Evolutionary conservation across 2,113 vertebrate species (phyloP), one percentile per base, ranked within the genome.

Genomic region (Pica pica): DNA sequence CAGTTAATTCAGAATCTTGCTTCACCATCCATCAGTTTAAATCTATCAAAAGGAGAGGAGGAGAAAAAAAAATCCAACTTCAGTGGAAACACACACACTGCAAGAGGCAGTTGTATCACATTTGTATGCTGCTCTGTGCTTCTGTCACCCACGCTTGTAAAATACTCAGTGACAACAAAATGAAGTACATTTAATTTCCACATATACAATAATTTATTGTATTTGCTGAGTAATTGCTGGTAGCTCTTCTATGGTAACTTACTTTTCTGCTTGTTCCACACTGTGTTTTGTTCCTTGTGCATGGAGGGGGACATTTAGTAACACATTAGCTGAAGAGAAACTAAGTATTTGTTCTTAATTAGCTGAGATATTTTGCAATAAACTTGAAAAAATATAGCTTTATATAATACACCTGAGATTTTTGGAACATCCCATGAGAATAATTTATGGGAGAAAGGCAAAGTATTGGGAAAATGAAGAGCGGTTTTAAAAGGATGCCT

Each of bases 101-200:
- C 73, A 74, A 67, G 91, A 88, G 59, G 64, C 81, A 75, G 52
- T 86, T 94, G 55, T 91, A 76, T 75, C 64, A 41, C 91, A 91
- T 94, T 96, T 88, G 31, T 77, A 94, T 96, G 93, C 87, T 47
- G 46, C 60, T 70, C 35, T 42, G 47, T 64, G 41, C 73, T 95
- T 87, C 83, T 92, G 42, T 91, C 85, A 75, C 74, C 69, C 33
- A 87, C 15, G 2, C 86, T 73, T 94, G 61, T 93, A 77, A 93
- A 91, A 94, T 87, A 83, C 39, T 85, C 75, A 63, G 52, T 86
- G 83, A 92, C 67, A 94, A 90, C 64, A 90, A 88, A 83, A 91
- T 83, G 49, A 96, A 94, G 39, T 90, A 59, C 3, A 8, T 87
- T 91, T 93, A 47, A 93, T 96, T 96, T 90, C 47, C 42, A 67